phyloP scores from a whole-genome alignment of 1,140 invertebrate species.

The Nautilus pompilius region DNA sequence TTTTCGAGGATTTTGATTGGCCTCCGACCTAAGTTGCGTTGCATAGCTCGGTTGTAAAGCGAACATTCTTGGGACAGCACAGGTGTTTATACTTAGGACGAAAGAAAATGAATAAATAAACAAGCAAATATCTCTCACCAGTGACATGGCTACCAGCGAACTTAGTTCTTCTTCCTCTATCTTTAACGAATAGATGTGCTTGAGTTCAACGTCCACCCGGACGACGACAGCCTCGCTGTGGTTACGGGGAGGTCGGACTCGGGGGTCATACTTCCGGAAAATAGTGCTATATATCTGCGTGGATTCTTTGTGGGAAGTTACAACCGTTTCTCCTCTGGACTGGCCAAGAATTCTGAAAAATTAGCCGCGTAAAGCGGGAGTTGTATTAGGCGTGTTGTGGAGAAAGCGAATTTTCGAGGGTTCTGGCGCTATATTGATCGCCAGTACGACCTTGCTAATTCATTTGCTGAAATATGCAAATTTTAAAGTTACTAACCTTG shows the following conservation, averaged over 20 bases:
- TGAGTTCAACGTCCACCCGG: constrained; percentile 8
- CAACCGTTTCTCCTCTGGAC: too few relatives aligned
- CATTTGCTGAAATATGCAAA: too few relatives aligned
- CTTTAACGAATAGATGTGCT: constrained; percentile 20
- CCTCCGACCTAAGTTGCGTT: neutral
- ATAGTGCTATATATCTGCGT: constrained; percentile 25
- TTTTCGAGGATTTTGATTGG: neutral
- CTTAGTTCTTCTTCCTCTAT: constrained; percentile 20
- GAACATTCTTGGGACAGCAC: neutral
- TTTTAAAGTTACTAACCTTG: too few relatives aligned
- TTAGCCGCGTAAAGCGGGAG: too few relatives aligned
- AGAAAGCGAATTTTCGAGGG: too few relatives aligned
- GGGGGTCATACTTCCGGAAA: constrained; percentile 28
- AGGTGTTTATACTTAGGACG: neutral
- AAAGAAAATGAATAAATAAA: neutral
- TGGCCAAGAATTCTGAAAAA: too few relatives aligned
- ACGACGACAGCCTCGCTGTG: constrained; percentile 16
- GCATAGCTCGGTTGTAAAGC: neutral
- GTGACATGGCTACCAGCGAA: constrained; percentile 16
- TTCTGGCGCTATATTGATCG: too few relatives aligned
- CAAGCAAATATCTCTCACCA: constrained; percentile 17
- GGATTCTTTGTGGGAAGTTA: constrained; percentile 21
- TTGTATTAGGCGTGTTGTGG: too few relatives aligned
- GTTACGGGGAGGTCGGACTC: constrained; percentile 21
- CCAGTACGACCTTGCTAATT: too few relatives aligned